phyloP scores from a whole-genome alignment of 2,113 vertebrate species.

The Melanocharis versteri region DNA sequence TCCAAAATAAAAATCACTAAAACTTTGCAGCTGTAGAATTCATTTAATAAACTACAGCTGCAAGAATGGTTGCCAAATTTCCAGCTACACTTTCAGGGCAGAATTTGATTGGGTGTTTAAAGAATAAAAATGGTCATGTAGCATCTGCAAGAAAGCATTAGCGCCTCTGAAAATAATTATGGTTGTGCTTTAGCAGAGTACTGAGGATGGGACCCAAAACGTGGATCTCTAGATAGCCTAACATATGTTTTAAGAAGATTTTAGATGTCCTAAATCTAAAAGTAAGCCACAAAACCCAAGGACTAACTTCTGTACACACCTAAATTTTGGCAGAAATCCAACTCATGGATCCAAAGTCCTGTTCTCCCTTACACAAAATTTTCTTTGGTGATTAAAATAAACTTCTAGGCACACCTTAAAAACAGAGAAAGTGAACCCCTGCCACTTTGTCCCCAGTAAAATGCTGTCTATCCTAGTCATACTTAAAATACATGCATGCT shows the following conservation, averaged over 20 bases:
- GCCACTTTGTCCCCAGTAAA: not conserved
- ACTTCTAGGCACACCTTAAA: not conserved
- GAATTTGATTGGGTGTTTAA: not conserved
- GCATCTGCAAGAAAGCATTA: not conserved
- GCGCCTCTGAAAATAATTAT: not conserved
- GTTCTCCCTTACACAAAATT: not conserved
- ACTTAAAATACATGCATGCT: not conserved
- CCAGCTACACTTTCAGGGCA: not conserved
- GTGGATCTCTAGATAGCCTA: not conserved
- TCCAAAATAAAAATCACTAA: slow-evolving; percentile 4
- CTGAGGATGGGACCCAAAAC: not conserved
- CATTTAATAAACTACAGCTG: not conserved
- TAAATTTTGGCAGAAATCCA: not conserved
- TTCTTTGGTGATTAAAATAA: not conserved
- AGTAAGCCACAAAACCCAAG: not conserved
- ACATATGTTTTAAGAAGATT: not conserved
- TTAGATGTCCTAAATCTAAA: not conserved
- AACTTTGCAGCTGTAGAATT: slow-evolving; percentile 32
- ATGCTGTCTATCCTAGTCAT: not conserved
- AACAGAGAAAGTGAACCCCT: not conserved
- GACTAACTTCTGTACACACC: not conserved
- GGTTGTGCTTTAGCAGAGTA: not conserved
- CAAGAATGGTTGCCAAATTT: not conserved
- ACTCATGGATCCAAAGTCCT: not conserved
- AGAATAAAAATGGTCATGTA: not conserved